A percentile compares a stretch with the other conserved stretches of the same genome.
phyloP scores from a whole-genome alignment of 2,888 invertebrate species.

The Ectobius pallidus region DNA sequence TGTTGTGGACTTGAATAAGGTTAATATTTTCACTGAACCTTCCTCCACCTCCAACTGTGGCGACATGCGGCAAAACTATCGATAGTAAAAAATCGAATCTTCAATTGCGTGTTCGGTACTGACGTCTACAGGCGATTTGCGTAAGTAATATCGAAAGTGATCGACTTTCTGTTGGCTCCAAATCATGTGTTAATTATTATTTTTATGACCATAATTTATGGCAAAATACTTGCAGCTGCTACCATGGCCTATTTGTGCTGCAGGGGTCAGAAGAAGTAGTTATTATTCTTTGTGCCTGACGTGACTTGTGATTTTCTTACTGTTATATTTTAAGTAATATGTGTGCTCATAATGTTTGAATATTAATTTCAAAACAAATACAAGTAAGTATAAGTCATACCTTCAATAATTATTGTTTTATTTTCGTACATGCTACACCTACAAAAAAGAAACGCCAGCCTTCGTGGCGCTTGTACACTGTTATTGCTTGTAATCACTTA shows the following conservation, averaged over 20 bases:
- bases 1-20: no score
- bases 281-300: background rate
- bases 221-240: background rate
- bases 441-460: background rate
- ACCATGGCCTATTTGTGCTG: background rate
- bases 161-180: conserved; percentile 23
- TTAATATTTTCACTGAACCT: no score
- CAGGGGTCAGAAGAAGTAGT: background rate
- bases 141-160: background rate
- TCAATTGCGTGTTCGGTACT: no score
- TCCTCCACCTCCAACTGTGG: no score
- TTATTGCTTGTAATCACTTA: no score
- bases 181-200: conserved; percentile 23
- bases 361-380: background rate
- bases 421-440: background rate
- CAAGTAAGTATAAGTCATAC: background rate
- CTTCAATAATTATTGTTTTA: background rate
- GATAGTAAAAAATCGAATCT: no score
- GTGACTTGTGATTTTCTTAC: background rate
- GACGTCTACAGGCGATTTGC: background rate
- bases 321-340: background rate
- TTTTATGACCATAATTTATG: conserved; percentile 15
- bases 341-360: background rate
- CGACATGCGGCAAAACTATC: no score
- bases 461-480: background rate